A percentile compares a stretch with the other conserved stretches of the same genome.
Evolutionary conservation across 2,113 vertebrate species (phyloP).

Genomic region (Rousettus leschenaultii): DNA sequence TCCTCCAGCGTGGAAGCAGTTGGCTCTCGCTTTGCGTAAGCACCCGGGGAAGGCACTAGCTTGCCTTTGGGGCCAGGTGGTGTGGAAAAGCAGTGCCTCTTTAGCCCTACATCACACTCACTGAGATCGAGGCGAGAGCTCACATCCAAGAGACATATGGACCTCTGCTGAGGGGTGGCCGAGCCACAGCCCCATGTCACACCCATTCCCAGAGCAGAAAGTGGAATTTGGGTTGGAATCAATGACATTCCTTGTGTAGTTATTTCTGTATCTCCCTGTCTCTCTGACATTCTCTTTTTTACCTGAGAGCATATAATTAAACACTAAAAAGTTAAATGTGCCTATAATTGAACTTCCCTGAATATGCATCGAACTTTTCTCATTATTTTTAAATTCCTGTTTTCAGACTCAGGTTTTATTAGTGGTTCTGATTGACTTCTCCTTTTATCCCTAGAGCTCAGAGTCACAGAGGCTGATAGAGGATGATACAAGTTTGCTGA

Average conservation of each 20-base stretch:
- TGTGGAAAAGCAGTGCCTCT: neutral
- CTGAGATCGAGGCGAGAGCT: no score
- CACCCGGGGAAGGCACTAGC: neutral
- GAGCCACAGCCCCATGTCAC: accelerated
- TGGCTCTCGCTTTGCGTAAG: neutral
- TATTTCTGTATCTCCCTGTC: neutral
- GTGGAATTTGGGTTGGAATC: neutral
- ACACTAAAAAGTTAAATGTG: neutral
- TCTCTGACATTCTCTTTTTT: neutral
- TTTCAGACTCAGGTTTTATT: constrained; percentile 39
- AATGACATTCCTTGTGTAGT: neutral
- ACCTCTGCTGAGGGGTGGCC: neutral
- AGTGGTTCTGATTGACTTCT: neutral
- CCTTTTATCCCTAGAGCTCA: neutral
- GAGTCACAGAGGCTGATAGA: neutral
- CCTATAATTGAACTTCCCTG: neutral
- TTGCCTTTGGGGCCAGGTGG: neutral
- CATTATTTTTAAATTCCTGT: constrained; percentile 41
- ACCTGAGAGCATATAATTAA: constrained; percentile 6
- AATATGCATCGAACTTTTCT: neutral
- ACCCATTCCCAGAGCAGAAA: neutral
- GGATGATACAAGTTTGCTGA: neutral
- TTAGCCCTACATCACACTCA: no score
- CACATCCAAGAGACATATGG: neutral
- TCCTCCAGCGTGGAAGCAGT: neutral